These are phyloP conservation scores for Diaperis boleti DNA, from an alignment of 2,888 invertebrate species.

Conservation along the genomic window DNA sequence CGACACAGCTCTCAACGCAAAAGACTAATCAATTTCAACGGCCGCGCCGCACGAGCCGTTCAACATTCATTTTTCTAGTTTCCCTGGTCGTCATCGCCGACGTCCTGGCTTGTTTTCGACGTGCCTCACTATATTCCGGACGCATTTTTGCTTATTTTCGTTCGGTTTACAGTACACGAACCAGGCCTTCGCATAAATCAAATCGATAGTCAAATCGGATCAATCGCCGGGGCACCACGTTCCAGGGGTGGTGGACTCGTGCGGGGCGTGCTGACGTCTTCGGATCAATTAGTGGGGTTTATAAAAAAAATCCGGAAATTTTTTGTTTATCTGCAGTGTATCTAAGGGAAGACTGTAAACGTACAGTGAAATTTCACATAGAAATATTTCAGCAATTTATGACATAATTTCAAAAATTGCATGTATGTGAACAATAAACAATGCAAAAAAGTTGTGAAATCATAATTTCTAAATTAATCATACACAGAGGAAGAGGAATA, in stretches of 20 bases:
- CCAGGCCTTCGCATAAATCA: constrained; percentile 36
- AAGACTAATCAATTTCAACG: constrained; percentile 59
- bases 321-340: no score
- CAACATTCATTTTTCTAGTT: constrained; percentile 42
- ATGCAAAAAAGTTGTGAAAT: no score
- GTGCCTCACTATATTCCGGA: constrained; percentile 2
- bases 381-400: no score
- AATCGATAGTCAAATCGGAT: constrained; percentile 44
- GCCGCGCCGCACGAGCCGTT: constrained; percentile 50
- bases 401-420: no score
- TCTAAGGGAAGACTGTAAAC: no score
- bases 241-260: constrained; percentile 23
- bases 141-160: constrained; percentile 33
- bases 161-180: constrained; percentile 19
- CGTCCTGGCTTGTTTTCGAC: constrained; percentile 23
- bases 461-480: no score
- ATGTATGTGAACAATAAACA: no score
- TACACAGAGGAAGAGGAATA: no score
- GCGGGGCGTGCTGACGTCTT: no score
- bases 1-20: constrained; percentile 51
- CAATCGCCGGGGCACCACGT: constrained; percentile 30
- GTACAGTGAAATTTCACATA: no score
- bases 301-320: no score
- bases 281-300: no score
- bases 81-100: constrained; percentile 29